These are phyloP conservation scores for Tribolium castaneum DNA, from an alignment of 1,140 invertebrate genomes.

Conservation along the genomic window DNA sequence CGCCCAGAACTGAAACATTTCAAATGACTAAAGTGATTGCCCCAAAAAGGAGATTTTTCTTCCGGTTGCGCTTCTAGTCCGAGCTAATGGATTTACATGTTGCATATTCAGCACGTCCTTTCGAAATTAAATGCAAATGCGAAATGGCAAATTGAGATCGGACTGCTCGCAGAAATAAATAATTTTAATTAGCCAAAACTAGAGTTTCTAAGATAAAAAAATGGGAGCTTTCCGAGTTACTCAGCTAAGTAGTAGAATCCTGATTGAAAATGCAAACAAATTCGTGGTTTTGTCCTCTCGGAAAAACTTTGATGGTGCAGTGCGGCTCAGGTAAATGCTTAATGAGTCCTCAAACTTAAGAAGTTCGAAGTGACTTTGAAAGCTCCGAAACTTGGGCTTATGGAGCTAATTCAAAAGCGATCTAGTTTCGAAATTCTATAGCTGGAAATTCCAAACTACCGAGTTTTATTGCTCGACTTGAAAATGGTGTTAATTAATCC, in stretches of 20 bases:
- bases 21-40: neutral
- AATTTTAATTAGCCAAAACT: too few species aligned
- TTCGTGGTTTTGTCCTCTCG: neutral
- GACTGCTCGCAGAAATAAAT: too few species aligned
- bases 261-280: too few species aligned
- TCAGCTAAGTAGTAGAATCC: too few species aligned
- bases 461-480: neutral
- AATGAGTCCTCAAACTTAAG: conserved; percentile 1
- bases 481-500: neutral
- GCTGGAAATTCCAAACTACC: neutral
- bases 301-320: neutral
- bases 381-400: conserved; percentile 5
- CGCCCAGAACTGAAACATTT: conserved; percentile 83
- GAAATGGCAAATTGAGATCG: neutral
- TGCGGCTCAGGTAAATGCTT: conserved; percentile 21
- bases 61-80: neutral
- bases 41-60: neutral
- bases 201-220: too few species aligned
- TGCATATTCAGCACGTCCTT: neutral
- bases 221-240: too few species aligned
- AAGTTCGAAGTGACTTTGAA: conserved; percentile 5
- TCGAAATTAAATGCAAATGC: neutral
- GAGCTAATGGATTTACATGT: neutral
- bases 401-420: neutral
- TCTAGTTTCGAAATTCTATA: conserved; percentile 21